A percentile compares a stretch with the other conserved stretches of the same genome.
phyloP scores from a whole-genome alignment of 1,140 invertebrate genomes.

The Sitobion miscanthi region DNA sequence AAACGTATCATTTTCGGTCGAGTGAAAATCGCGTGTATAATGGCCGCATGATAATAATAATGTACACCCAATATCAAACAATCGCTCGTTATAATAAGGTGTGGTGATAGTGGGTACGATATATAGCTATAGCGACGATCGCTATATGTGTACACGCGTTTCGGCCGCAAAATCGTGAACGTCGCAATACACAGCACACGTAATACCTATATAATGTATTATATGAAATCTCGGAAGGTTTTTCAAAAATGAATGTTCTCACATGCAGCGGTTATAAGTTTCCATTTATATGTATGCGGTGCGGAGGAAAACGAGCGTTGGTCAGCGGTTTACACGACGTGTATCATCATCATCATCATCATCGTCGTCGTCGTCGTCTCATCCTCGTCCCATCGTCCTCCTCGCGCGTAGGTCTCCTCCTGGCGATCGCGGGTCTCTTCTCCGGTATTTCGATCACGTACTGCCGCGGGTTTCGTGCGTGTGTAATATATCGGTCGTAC shows the following conservation, averaged over 20 bases:
- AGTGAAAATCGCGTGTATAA: background rate
- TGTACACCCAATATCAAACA: background rate
- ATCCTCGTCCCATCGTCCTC: background rate
- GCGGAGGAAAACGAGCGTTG: constrained; percentile 23
- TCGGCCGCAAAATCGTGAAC: constrained; percentile 5
- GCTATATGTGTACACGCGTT: background rate
- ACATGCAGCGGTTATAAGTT: background rate
- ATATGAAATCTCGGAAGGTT: background rate
- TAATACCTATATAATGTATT: background rate
- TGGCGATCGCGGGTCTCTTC: background rate
- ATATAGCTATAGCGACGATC: background rate
- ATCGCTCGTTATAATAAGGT: background rate
- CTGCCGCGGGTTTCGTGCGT: constrained; percentile 14
- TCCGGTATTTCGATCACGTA: constrained; percentile 51
- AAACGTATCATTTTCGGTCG: background rate
- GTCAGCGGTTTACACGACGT: constrained; percentile 36
- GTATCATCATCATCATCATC: background rate
- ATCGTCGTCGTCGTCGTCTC: background rate
- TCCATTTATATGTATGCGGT: constrained; percentile 41
- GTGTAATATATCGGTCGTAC: constrained; percentile 24
- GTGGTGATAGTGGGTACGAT: background rate
- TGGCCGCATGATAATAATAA: background rate
- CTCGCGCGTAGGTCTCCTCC: background rate
- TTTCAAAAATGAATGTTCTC: constrained; percentile 28
- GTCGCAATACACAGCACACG: background rate